These are phyloP conservation scores for Onychomys torridus DNA, from an alignment of 2,797 vertebrate species.

Conservation along the genomic window DNA sequence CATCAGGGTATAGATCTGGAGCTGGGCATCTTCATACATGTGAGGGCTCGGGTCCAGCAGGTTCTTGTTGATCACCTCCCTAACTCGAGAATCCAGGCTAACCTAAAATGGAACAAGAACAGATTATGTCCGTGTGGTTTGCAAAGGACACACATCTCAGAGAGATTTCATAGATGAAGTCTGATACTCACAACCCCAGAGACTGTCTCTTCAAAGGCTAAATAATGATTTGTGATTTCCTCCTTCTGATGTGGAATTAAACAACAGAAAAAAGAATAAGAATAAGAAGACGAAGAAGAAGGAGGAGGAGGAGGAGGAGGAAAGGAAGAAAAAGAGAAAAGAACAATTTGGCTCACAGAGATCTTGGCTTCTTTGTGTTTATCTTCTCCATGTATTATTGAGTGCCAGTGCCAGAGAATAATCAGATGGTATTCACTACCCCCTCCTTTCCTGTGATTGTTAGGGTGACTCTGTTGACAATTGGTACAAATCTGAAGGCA, in stretches of 20 bases:
- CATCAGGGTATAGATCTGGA: constrained; percentile 99
- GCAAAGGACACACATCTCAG: constrained; percentile 27
- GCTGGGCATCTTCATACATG: constrained; percentile 99
- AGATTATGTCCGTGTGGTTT: constrained; percentile 48
- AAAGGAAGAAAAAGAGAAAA: not conserved
- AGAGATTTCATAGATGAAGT: constrained; percentile 20
- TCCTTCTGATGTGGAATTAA: not conserved
- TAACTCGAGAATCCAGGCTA: constrained; percentile 98
- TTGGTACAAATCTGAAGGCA: not conserved
- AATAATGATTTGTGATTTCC: not conserved
- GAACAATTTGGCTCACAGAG: not conserved
- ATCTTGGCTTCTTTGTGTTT: not conserved
- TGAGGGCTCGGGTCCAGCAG: constrained; percentile 94
- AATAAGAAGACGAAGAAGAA: not conserved
- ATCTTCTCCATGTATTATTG: not conserved
- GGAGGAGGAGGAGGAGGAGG: not conserved
- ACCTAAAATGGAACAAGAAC: constrained; percentile 90
- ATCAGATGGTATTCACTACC: not conserved
- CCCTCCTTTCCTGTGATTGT: not conserved
- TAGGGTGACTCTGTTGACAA: not conserved
- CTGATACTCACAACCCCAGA: not conserved
- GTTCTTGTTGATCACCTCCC: constrained; percentile 98
- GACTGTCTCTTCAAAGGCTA: constrained; percentile 5
- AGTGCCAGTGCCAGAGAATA: not conserved
- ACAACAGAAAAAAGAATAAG: not conserved